phyloP scores from a whole-genome alignment of 2,888 invertebrate species.

The Protodeltote pygarga region DNA sequence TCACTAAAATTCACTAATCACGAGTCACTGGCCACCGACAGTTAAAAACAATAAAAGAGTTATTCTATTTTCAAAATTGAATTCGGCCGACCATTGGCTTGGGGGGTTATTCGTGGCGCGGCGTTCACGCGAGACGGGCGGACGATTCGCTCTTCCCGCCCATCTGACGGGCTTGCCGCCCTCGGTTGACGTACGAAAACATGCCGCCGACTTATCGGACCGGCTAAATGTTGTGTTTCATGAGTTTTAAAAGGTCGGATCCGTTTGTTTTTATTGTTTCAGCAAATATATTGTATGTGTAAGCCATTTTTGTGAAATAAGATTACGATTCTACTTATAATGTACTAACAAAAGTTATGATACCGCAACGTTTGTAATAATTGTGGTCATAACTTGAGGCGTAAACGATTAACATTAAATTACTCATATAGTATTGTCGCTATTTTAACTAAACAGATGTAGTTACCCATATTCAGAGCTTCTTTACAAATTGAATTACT shows the following conservation, averaged over 20 bases:
- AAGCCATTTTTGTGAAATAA: too few species aligned
- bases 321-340: too few species aligned
- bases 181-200: constrained; percentile 43
- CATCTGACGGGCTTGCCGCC: constrained; percentile 72
- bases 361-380: background rate
- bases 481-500: background rate
- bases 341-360: background rate
- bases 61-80: constrained; percentile 41
- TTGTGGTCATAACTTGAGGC: background rate
- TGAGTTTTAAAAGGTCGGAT: constrained; percentile 24
- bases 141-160: constrained; percentile 66
- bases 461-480: background rate
- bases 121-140: constrained; percentile 63
- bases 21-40: constrained; percentile 26
- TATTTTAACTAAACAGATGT: background rate
- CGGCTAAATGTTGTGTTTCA: constrained; percentile 29
- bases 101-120: constrained; percentile 33
- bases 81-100: constrained; percentile 30
- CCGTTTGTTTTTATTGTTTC: constrained; percentile 20
- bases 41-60: constrained; percentile 12
- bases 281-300: background rate
- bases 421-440: background rate
- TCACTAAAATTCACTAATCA: constrained; percentile 25
- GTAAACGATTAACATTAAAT: background rate
- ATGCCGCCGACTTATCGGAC: constrained; percentile 40